Evolutionary conservation across 2,888 invertebrate species (phyloP), one percentile per base, ranked within the genome.

Genomic region (Hemithea aestivaria): DNA sequence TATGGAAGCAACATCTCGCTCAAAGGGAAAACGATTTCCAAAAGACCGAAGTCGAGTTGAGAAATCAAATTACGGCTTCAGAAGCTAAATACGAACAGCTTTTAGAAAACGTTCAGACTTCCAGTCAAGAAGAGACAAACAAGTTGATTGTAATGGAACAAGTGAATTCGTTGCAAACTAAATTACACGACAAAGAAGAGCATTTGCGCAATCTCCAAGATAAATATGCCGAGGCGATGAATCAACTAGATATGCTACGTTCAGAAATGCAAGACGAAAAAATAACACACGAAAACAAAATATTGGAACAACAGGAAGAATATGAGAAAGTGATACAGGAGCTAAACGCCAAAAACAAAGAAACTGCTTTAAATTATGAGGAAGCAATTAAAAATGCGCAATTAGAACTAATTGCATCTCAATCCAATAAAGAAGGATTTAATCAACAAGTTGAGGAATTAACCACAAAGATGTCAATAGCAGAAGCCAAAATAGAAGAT

Each of bases 1-100:
- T 91, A 58, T 92, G 92, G 92, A 91, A 92, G 58, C 84, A 90
- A 48, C 92, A 93, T 69, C 66, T 92, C 39, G 82, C 89, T n/a
- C 85, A 88, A 52, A 87, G 90, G 25, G 92, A 92, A 77, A 77
- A 72, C 6, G 92, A 91, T 53, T 91, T 91, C 58, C 78, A 84
- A 42, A 77, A 82, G 48, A 62, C 68, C 3, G 90, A 90, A 69
- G 67, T 74, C 34, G 82, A 83, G 31, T 69, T 91, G 6, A 73
- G 84, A 53, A 69, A 68, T 26, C 89, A 91, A 69, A 69, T 91
- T 20, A 73, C 60, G 50, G 77, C 81, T 48, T 67, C 87, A 27
- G 89, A 89, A 58, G 72, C 64, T 1, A 87, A 84, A 58, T 87
- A 85, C 56, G 87, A 87, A 45, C 79, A 81, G 45, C 65, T 87